A percentile compares a stretch with the other conserved stretches of the same genome.
Conservation (phyloP, 2,797 vertebrate genomes). For the Odontamblyopus lacepedii region DNA sequence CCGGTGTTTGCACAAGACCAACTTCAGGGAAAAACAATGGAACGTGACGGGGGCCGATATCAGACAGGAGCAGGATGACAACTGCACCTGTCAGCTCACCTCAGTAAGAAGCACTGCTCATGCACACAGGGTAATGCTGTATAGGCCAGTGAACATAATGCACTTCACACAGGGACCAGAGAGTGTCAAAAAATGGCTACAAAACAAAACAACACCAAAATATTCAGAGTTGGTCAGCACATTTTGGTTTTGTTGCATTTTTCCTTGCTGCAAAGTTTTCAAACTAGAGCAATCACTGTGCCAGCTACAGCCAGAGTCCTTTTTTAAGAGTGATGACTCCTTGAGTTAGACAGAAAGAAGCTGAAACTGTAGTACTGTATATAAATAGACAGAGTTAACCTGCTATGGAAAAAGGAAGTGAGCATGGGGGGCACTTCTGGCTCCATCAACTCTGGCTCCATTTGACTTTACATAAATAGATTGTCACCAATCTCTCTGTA, state of each 20-base stretch:
- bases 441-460: no score
- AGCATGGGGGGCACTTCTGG: no score
- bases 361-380: no score
- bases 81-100: constrained; percentile 13
- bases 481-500: no score
- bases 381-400: no score
- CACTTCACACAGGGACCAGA: not conserved
- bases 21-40: constrained; percentile 23
- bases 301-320: not conserved
- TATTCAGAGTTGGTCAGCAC: not conserved
- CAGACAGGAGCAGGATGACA: constrained; percentile 12
- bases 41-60: constrained; percentile 11
- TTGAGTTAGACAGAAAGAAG: not conserved
- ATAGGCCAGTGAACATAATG: not conserved
- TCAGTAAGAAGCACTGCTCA: constrained; percentile 1
- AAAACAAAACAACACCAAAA: not conserved
- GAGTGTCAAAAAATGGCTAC: not conserved
- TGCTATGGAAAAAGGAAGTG: no score
- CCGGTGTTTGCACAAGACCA: constrained; percentile 18
- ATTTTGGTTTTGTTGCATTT: not conserved
- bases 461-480: no score
- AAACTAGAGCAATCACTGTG: no score
- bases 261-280: not conserved
- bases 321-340: not conserved
- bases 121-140: not conserved